Evolutionary conservation across 1,140 invertebrate species (phyloP), one percentile per base, ranked within the genome.

Genomic region (Proctacanthus coquilletti): DNA sequence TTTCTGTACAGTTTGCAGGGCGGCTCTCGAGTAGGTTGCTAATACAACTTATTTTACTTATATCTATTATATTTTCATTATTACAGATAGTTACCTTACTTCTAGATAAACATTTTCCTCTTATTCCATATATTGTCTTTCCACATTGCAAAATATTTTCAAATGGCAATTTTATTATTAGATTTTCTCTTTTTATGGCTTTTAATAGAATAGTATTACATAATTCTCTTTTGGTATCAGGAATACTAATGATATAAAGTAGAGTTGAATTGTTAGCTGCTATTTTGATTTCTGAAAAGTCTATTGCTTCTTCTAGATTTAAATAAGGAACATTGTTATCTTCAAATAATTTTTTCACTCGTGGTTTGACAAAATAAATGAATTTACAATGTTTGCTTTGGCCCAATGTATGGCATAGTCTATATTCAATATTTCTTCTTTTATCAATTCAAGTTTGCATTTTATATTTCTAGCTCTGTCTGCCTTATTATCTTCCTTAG

Each of bases 221-320:
- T n/a, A n/a, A n/a, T n/a, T n/a, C n/a, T n/a, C n/a, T n/a, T n/a
- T n/a, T n/a, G n/a, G n/a, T n/a, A n/a, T n/a, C n/a, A n/a, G n/a
- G n/a, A n/a, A n/a, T 27, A 18, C 6, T 9, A 14, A 33, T 9
- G 5, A 33, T 9, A 14, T 9, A 33, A 8, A 33, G 14, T 8
- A 33, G 31, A 10, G 18, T 18, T 36, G 30, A n/a, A 13, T 29
- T 32, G 17, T 38, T 42, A 10, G 36, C 27, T 29, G 18, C 20
- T 42, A 42, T 42, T 30, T 42, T 38, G 13, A 38, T 33, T 37
- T 15, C 32, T 18, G 34, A 8, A 15, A 41, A 41, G 34, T 41
- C 34, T 4, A 41, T 15, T 29, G 31, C 5, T 36, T 41, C 31
- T 33, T 33, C 34, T 13, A 27, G 11, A 32, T 34, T 39, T 9